Conservation (phyloP, 2,113 vertebrate genomes). For the Ptychochromis oligacanthus region DNA sequence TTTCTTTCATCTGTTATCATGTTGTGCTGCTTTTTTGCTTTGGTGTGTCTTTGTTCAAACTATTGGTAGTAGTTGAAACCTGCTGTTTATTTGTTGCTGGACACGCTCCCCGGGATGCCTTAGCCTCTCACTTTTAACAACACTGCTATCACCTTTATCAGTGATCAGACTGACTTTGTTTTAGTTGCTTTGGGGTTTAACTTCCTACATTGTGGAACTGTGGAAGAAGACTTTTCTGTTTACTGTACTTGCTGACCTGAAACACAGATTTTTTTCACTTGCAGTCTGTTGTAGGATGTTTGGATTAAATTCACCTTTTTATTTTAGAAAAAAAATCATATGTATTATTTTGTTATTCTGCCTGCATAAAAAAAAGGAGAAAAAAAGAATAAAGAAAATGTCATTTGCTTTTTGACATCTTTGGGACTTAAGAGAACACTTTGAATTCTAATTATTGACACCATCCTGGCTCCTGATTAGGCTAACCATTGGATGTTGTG, state of each 20-base stretch:
- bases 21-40: conserved; percentile 86
- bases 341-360: background rate
- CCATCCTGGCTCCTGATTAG: conserved; percentile 30
- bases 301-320: background rate
- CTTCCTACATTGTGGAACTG: too few relatives aligned
- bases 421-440: conserved; percentile 9
- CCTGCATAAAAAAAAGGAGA: background rate
- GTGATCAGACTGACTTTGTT: conserved; percentile 87
- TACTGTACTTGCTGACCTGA: background rate
- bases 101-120: conserved; percentile 89
- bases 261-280: background rate
- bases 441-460: conserved; percentile 43
- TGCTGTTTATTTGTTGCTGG: conserved; percentile 94
- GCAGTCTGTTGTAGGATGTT: too few relatives aligned
- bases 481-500: conserved; percentile 39
- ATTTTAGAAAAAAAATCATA: background rate
- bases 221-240: background rate
- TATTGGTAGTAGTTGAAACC: conserved; percentile 91
- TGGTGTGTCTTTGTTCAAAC: conserved; percentile 75
- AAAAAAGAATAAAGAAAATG: too few relatives aligned
- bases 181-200: conserved; percentile 89
- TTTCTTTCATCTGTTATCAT: conserved; percentile 92
- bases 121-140: conserved; percentile 84
- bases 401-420: background rate
- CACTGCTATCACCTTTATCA: conserved; percentile 93